Evolutionary conservation across 2,113 vertebrate genomes (phyloP).

Genomic region (Apteryx owenii): DNA sequence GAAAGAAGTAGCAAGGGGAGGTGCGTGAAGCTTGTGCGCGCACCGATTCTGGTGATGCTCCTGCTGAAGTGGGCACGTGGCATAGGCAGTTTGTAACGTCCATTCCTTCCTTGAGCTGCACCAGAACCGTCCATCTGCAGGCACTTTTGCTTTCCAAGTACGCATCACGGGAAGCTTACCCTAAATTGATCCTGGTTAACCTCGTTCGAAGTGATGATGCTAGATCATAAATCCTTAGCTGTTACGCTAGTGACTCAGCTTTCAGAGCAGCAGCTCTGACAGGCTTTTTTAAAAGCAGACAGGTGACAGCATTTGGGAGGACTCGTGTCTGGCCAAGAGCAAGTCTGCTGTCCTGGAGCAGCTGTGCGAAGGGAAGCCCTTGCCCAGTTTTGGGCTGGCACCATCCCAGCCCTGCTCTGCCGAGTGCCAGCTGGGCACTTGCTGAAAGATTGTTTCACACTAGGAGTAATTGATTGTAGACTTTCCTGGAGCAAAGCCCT

Average conservation of each 20-base stretch:
- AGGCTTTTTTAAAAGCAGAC: slow-evolving; percentile 8
- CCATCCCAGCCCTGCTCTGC: slow-evolving; percentile 26
- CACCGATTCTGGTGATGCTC: neutral
- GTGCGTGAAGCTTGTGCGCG: neutral
- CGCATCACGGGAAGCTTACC: neutral
- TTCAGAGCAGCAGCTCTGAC: neutral
- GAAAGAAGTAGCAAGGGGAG: neutral
- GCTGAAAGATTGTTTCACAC: slow-evolving; percentile 44
- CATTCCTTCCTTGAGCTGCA: rapidly evolving
- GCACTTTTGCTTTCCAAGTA: neutral
- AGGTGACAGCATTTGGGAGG: slow-evolving; percentile 26
- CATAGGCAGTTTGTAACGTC: rapidly evolving
- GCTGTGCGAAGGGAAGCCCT: slow-evolving; percentile 38
- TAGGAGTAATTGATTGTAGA: slow-evolving; percentile 44
- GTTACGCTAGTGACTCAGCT: slow-evolving; percentile 12
- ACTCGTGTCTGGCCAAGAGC: slow-evolving; percentile 38
- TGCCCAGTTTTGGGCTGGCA: neutral
- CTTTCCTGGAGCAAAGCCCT: slow-evolving; percentile 62
- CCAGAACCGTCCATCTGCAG: neutral
- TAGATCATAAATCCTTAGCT: neutral
- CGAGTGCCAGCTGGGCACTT: slow-evolving; percentile 37
- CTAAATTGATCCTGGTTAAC: slow-evolving; percentile 29
- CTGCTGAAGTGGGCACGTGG: neutral
- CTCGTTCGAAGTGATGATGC: neutral
- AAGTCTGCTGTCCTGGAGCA: slow-evolving; percentile 21